Percentiles rank a stretch among this genome's conserved stretches.
Conservation (phyloP, 2,113 vertebrate species). For the Ammodytes marinus region DNA sequence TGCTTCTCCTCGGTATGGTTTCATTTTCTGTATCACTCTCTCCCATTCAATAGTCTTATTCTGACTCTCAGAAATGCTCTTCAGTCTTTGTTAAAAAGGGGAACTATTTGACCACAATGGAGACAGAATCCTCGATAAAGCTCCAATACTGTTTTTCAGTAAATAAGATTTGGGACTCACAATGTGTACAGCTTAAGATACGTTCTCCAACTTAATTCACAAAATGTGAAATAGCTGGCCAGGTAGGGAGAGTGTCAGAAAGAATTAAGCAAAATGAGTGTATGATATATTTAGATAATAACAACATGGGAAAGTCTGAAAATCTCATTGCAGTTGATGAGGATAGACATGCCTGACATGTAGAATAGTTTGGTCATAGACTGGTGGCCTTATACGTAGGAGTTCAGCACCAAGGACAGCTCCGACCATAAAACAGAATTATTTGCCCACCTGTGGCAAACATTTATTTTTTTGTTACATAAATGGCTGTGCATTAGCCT, state of each 20-base stretch:
- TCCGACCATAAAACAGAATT: neutral
- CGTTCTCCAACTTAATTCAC: neutral
- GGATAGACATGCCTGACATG: constrained; percentile 10
- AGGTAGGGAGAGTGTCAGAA: constrained; percentile 2
- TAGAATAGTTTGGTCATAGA: constrained; percentile 22
- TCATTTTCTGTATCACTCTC: neutral
- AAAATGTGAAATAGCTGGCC: constrained; percentile 9
- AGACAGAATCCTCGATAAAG: constrained; percentile 4
- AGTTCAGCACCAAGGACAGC: constrained; percentile 44
- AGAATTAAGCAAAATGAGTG: constrained; percentile 14
- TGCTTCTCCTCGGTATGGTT: neutral
- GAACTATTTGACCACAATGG: neutral
- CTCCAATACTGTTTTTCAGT: constrained; percentile 14
- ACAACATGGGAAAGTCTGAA: constrained; percentile 5
- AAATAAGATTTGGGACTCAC: constrained; percentile 17
- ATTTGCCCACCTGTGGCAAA: neutral
- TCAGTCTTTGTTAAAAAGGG: neutral
- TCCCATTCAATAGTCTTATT: neutral
- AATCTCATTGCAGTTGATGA: constrained; percentile 10
- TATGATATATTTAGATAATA: constrained; percentile 50
- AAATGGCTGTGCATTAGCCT: neutral
- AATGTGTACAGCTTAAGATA: constrained; percentile 1
- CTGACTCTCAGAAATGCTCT: neutral
- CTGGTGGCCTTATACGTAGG: neutral
- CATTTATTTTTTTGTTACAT: neutral